Evolutionary conservation across 2,888 invertebrate genomes (phyloP), one percentile per base, ranked within the genome.

Genomic region (Agonopterix arenella): DNA sequence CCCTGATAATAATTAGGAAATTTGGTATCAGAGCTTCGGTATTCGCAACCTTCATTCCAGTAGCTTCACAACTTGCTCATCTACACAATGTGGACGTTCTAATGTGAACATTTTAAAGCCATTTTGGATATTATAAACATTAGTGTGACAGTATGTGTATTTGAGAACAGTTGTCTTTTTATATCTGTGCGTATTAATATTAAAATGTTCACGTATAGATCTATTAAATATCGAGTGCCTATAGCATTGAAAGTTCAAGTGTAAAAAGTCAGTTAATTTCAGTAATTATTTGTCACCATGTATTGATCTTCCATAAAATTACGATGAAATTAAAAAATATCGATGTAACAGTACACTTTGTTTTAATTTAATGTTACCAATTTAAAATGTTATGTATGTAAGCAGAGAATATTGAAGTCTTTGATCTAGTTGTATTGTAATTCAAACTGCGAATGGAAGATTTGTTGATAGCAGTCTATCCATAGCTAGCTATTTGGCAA

Each of bases 221-320:
- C 82, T 85, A 84, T 83, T 84, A 78, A 52, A 53, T 85, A 88
- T 84, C 76, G 89, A 89, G 88, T 89, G 89, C 89, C 89, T 89
- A 88, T 86, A 88, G 88, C 84, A 84, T 84, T 86, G 85, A 83
- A 75, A 74, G 75, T 84, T 86, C 80, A 84, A 85, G 73, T 89
- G 88, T 89, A 86, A 80, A 88, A 86, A 86, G 81, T 85, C 86
- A 80, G 83, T 83, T 83, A 72, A 82, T 84, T 86, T 86, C 84
- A 80, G 75, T 84, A 85, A 84, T 84, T 76, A 81, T 83, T 84
- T 84, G 84, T 88, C 89, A 89, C 82, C 84, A 84, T 89, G 86
- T 89, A 89, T 88, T 85, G 89, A 88, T 89, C 89, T 88, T 89
- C 89, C 89, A 89, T 89, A 89, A 88, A 84, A 85, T 86, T 89